Base-by-base conservation (phyloP, 2,888 invertebrate genomes). In the Poecilobothrus nobilitatus region DNA sequence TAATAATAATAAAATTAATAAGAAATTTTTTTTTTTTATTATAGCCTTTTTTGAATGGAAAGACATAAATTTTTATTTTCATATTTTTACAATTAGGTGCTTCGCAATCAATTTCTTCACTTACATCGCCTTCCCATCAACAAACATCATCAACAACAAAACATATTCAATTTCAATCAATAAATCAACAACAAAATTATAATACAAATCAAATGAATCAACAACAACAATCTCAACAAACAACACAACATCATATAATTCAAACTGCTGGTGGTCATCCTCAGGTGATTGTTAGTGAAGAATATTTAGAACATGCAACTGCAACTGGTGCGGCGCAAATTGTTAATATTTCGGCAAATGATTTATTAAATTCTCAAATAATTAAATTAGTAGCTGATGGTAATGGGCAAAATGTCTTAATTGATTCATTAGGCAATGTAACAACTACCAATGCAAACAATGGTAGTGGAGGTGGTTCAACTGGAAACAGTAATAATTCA, bases 361-460 rank as follows among this genome's bases (percentile, higher is more conserved):
- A 81, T 71, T 71, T 80, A 66, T 73, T 80, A 5, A 81, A 80
- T 75, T 80, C 79, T 64, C 81, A 81, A 73, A 80, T 81, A 67
- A 80, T 81, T 63, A 81, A 81, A 74, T 79, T 82, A 72, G 79
- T 81, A 20, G 77, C 79, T 27, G 80, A 81, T 72, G 80, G 79
- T 69, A 78, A 78, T 27, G 78, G 80, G 1, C 78, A 80, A 69
- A 81, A 80, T 70, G 78, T 81, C 73, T 77, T 81, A 33, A 79
- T 81, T 63, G 79, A 79, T 73, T 74, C 79, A 2, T 73, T 76
- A 67, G 76, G 74, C 7, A 74, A 74, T 72, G 73, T 74, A 37
- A 71, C 72, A 34, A 71, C 73, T 5, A 74, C 74, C 61, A 71
- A 73, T 37, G 68, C 72, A 70, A 27, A 66, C 10, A 68, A 44